Evolutionary conservation across 1,140 invertebrate genomes (phyloP).

Genomic region (Epicauta chinensis): DNA sequence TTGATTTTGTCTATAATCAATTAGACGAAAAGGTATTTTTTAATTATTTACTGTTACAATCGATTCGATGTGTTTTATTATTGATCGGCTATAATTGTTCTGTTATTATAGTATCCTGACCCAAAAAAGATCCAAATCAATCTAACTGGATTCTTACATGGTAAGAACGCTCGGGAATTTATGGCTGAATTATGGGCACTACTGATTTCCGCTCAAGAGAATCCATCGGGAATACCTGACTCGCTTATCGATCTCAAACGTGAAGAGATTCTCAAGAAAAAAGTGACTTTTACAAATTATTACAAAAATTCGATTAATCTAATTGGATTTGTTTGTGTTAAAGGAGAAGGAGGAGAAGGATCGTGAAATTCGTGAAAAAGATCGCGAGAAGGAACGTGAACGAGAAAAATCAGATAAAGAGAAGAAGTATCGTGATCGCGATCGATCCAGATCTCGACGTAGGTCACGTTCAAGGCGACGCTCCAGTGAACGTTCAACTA

Average conservation of each 20-base stretch:
- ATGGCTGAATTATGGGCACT: constrained; percentile 96
- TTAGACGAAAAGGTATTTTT: constrained; percentile 81
- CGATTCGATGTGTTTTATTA: too few relatives aligned
- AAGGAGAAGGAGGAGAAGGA: constrained; percentile 69
- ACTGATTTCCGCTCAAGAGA: constrained; percentile 91
- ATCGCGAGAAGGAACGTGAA: constrained; percentile 33
- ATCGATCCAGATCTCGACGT: constrained; percentile 28
- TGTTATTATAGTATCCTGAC: constrained; percentile 75
- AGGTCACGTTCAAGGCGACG: constrained; percentile 25
- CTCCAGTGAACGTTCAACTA: constrained; percentile 17
- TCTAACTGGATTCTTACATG: constrained; percentile 97
- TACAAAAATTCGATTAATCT: not conserved
- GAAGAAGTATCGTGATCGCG: constrained; percentile 37
- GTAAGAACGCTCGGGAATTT: constrained; percentile 94
- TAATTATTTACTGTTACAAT: constrained; percentile 1
- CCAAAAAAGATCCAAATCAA: constrained; percentile 99
- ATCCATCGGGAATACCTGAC: constrained; percentile 88
- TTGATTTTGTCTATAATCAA: constrained; percentile 99
- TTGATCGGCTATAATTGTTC: not conserved
- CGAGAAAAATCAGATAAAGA: constrained; percentile 35
- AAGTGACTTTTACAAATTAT: too few relatives aligned
- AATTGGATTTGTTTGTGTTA: constrained; percentile 4
- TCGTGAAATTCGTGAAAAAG: constrained; percentile 28
- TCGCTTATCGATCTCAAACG: constrained; percentile 92
- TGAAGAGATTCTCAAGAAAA: constrained; percentile 86